Base-by-base conservation (phyloP, 2,113 vertebrate species). In the Picathartes gymnocephalus region DNA sequence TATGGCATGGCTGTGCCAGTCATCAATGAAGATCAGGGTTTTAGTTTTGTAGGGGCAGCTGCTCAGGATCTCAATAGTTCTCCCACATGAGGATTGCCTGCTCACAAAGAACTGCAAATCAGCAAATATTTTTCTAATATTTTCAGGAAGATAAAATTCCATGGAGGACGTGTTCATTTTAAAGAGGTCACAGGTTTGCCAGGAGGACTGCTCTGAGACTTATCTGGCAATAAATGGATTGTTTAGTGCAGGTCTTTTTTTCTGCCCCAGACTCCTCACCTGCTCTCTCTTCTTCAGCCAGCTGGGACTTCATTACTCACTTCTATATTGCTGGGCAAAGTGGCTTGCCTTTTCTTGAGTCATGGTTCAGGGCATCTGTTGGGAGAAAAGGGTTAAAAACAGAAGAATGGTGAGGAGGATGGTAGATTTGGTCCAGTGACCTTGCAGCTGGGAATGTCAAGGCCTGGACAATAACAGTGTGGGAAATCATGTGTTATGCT, bases 121-220 rank as follows among this genome's bases (percentile, higher is more conserved):
- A 21, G 20, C 57, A 33, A 72, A 13, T 39, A 69, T 88, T 77
- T 92, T 70, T 9, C 57, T 72, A 57, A 8, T 37, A 28, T 77
- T 87, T 91, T 95, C 35, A 93, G 51, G 58, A 86, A 83, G 22
- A 66, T 42, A 92, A 94, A 93, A 93, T 65, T 69, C n/a, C 28
- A 14, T 42, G 39, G 51, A 69, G n/a, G 80, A 44, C 18, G 9
- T 18, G 8, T 23, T 77, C 28, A 30, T 91, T 86, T 70, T 81
- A 88, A 76, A 42, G 0, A 88, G 78, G 51, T 73, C 81, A 70
- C 39, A 80, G 22, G 53, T 77, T 90, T 91, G 35, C 42, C 33
- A 70, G 11, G 2, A 25, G 54, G 66, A 47, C 33, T 62, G 45
- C 24, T 85, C 57, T 61, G 50, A 81, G 66, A 62, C 11, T 72